These are phyloP conservation scores for Sialia sialis DNA, from an alignment of 2,113 vertebrate genomes.

Conservation along the genomic window DNA sequence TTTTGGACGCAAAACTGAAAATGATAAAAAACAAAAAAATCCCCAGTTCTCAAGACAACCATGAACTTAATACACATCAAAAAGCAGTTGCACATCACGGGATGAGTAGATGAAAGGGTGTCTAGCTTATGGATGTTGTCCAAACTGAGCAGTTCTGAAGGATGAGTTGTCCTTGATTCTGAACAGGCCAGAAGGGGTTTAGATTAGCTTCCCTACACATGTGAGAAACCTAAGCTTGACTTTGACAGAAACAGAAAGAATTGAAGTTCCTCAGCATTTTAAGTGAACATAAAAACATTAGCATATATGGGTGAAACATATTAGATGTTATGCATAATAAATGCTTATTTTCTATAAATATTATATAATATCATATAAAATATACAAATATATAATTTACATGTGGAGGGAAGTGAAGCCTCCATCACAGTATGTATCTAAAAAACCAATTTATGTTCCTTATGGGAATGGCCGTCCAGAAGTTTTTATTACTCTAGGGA, in stretches of 20 bases:
- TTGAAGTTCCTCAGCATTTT: neutral
- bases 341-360: neutral
- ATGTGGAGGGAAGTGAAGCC: neutral
- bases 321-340: neutral
- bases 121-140: neutral
- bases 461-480: neutral
- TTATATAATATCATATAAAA: neutral
- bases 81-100: neutral
- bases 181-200: neutral
- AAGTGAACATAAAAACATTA: neutral
- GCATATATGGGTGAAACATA: neutral
- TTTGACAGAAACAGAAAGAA: neutral
- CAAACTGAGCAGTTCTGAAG: neutral
- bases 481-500: neutral
- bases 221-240: neutral
- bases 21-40: neutral
- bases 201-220: neutral
- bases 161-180: neutral
- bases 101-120: neutral
- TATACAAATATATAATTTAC: neutral
- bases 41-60: neutral
- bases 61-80: neutral
- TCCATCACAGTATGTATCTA: neutral
- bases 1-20: neutral
- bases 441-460: neutral